Evolutionary conservation across 1,140 invertebrate genomes (phyloP), one percentile per base, ranked within the genome.

Genomic region (Neotoxoptera formosana): DNA sequence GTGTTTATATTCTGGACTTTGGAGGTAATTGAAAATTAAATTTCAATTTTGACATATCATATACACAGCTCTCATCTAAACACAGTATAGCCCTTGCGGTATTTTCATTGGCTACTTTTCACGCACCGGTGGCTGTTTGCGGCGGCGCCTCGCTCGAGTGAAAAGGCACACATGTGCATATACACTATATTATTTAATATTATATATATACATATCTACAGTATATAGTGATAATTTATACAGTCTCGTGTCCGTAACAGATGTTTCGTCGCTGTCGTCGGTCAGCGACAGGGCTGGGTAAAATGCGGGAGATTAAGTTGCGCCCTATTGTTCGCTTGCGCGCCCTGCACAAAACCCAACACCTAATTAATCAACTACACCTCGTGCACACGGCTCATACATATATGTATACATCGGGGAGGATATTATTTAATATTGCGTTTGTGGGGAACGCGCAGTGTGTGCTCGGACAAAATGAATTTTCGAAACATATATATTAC

Each of bases 231-330:
- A 83, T 93, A 93, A 93, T 93, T 93, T 93, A 93, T 93, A 93
- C 91, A 34, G 76, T 83, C 45, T 92, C 81, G 91, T 86, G 91
- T 93, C 91, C 81, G 48, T 53, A 93, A 93, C 91, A 93, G 91
- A 93, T 93, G 91, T 86, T 56, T 8, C 36, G 88, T 67, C 53
- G 53, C 9, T 11, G 84, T 53, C 41, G 90, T 51, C 90, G 47
- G 90, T 76, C 56, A 76, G 90, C 56, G 67, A n/a, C 91, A 81
- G 60, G 91, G 76, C n/a, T 25, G 67, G 91, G 91, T 86, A 93
- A 93, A 93, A 93, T 56, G 76, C 45, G 87, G 48, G 48, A 34
- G 88, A 89, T 89, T 89, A 53, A 89, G 88, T 56, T 36, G 30
- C 48, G 9, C 81, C 48, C 91, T 41, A 89, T 92, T 93, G 91